Percentiles rank a stretch among this genome's conserved stretches.
phyloP scores from a whole-genome alignment of 2,113 vertebrate genomes.

The Podarcis muralis region DNA sequence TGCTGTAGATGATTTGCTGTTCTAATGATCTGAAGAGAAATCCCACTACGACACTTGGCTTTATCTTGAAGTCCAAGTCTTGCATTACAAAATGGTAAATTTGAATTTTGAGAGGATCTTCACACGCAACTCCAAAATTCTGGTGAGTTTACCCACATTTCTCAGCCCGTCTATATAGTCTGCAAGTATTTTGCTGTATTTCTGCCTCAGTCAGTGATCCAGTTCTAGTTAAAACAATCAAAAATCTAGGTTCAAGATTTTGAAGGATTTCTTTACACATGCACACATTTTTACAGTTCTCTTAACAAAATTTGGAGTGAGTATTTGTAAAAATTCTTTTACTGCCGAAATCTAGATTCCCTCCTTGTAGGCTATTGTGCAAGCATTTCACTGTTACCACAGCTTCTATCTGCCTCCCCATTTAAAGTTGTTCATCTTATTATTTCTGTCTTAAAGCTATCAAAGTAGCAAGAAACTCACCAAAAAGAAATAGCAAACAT shows the following conservation, averaged over 20 bases:
- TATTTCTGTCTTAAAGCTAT: neutral
- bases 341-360: neutral
- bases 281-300: neutral
- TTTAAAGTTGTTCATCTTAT: neutral
- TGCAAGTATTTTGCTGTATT: neutral
- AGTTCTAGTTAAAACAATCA: neutral
- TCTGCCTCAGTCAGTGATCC: neutral
- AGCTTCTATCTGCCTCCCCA: neutral
- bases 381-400: neutral
- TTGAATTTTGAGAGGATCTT: neutral
- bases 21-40: neutral
- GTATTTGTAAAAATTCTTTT: conserved; percentile 3
- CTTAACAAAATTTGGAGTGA: neutral
- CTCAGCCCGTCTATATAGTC: neutral
- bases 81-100: neutral
- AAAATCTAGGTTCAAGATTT: neutral
- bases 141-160: neutral
- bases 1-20: neutral
- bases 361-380: neutral
- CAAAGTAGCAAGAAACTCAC: neutral
- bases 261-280: neutral
- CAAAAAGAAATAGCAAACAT: neutral
- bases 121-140: neutral
- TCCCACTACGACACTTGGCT: neutral
- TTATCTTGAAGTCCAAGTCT: neutral